Conservation (phyloP, 2,888 invertebrate species). For the Thumatha senex region DNA sequence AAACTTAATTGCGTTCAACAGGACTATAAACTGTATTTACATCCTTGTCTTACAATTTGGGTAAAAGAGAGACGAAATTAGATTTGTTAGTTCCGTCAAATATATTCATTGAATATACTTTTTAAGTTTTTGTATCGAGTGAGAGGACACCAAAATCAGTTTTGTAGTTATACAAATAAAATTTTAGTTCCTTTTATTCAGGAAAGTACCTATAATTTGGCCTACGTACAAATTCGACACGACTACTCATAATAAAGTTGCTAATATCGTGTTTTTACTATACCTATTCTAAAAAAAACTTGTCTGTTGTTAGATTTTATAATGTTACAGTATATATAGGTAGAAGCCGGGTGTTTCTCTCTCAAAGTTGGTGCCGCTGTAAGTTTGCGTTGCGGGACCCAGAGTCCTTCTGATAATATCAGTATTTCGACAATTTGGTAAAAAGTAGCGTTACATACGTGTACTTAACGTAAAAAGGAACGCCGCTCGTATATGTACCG, state of each 20-base stretch:
- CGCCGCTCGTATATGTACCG: slow-evolving; percentile 71
- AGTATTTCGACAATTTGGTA: slow-evolving; percentile 81
- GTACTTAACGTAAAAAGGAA: slow-evolving; percentile 68
- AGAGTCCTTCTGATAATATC: slow-evolving; percentile 72
- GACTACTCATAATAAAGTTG: slow-evolving; percentile 26
- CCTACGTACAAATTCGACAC: slow-evolving; percentile 38
- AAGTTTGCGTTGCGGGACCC: slow-evolving; percentile 75
- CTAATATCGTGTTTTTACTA: slow-evolving; percentile 34
- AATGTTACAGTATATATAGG: slow-evolving; percentile 43
- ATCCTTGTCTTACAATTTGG: too few species aligned
- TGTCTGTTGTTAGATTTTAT: slow-evolving; percentile 41
- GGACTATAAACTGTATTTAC: too few species aligned
- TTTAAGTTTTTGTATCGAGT: not conserved
- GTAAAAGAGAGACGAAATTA: too few species aligned
- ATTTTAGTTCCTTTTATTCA: slow-evolving; percentile 15
- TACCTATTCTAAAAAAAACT: slow-evolving; percentile 24
- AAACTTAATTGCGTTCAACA: too few species aligned
- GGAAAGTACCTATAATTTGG: slow-evolving; percentile 30
- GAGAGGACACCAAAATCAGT: slow-evolving; percentile 3
- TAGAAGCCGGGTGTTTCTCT: slow-evolving; percentile 50
- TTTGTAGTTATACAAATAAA: slow-evolving; percentile 21
- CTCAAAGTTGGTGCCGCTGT: slow-evolving; percentile 65
- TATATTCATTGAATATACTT: too few species aligned
- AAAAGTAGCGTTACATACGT: slow-evolving; percentile 76
- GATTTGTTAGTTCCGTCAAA: too few species aligned